A percentile compares a stretch with the other conserved stretches of the same genome.
These are phyloP conservation scores for Phalacrocorax carbo DNA, from an alignment of 2,113 vertebrate species.

Conservation along the genomic window DNA sequence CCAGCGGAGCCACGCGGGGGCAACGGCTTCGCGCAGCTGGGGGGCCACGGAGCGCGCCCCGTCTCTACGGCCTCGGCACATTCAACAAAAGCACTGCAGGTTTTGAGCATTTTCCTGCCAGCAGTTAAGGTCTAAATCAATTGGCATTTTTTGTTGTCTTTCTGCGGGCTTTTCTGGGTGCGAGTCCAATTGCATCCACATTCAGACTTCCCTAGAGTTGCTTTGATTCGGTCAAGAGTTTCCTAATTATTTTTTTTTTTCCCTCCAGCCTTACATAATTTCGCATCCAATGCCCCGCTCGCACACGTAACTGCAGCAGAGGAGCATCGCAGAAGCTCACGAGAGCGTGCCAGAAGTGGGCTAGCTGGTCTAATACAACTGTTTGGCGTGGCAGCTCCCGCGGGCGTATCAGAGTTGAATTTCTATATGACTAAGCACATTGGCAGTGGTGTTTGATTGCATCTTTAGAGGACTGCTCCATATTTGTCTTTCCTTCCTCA, in stretches of 20 bases:
- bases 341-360: neutral
- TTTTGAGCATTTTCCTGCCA: neutral
- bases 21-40: fast-evolving
- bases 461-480: neutral
- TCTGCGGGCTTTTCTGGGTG: neutral
- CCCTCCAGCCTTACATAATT: neutral
- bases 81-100: fast-evolving
- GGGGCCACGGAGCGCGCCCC: fast-evolving
- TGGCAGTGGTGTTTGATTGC: neutral
- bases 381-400: fast-evolving
- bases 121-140: neutral
- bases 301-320: fast-evolving
- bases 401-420: fast-evolving
- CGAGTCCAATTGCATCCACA: neutral
- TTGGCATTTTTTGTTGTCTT: neutral
- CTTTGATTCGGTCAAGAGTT: neutral
- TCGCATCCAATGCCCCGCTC: neutral
- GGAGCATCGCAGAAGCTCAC: neutral
- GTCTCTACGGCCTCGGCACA: fast-evolving
- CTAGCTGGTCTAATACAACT: neutral
- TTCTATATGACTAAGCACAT: neutral
- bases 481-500: constrained; percentile 27
- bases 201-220: neutral
- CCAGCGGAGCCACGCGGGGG: neutral
- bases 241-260: neutral